Base-by-base conservation (phyloP, 2,888 invertebrate species). In the Luffia ferchaultella region DNA sequence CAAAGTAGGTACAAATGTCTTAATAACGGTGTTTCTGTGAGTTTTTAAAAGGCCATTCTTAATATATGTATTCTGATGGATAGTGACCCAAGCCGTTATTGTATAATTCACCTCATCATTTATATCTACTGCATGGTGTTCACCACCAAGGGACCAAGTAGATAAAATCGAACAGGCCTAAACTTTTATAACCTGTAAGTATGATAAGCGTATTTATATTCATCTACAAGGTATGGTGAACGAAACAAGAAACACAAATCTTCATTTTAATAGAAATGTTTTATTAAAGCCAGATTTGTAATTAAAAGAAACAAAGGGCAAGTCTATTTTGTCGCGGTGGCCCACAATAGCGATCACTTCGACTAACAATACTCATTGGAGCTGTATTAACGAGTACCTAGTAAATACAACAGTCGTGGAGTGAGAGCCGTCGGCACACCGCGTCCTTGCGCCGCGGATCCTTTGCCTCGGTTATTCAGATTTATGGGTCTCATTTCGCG, bases 401-500 rank as follows among this genome's bases (percentile, higher is more conserved):
- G 30, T 12, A 12, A 30, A 30, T 12, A 30, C 30, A 30, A n/a
- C n/a, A 30, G 30, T 3, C 30, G 5, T 12, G 30, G 30, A 3
- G 30, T 12, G 30, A 30, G 30, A 30, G 30, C 3, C 30, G 5
- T 30, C 30, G 3, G 30, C n/a, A n/a, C n/a, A n/a, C 5, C 30
- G 30, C 5, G 30, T 12, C 3, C 30, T 12, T 30, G 30, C 5
- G 12, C 30, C 30, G 30, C 30, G 30, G 12, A n/a, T 15, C 15
- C 45, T 20, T 15, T 15, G 16, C 45, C 9, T 45, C 20, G 18
- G 19, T 45, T 19, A 20, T 45, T 45, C 45, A 45, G 45, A 45
- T 45, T 45, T 45, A 45, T 45, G 45, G 15, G 45, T 19, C 20
- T 45, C 45, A 45, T 45, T 45, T 45, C 45, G 45, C 5, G 30